Base-by-base conservation (phyloP, 1,140 invertebrate species). In the Agrypnia vestita region DNA sequence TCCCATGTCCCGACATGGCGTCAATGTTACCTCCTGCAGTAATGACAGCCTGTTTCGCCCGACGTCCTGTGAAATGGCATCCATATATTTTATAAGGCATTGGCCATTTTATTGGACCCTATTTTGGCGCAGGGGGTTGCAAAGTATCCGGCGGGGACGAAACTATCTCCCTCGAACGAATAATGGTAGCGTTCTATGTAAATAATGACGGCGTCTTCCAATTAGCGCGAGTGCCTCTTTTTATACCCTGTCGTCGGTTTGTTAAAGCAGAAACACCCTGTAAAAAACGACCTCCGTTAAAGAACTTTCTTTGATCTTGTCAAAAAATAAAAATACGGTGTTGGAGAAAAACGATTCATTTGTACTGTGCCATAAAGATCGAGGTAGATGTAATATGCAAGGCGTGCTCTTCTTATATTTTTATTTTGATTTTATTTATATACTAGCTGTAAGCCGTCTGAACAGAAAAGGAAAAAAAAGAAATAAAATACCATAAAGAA, bases 141-240 rank as follows among this genome's bases (percentile, higher is more conserved):
- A 35, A 35, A 35, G 21, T 8, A 59, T 64, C 61, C 6, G 35
- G 4, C 13, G 25, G 61, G 3, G 61, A 8, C 13, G 61, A 13
- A 64, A 64, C 51, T 35, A 44, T 46, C 71, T 43, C 43, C 43
- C 67, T 49, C 47, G 43, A 73, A 76, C 53, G 69, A 82, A 76
- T 82, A 82, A 82, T 82, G 80, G 72, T 19, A 82, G 25, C 80
- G 76, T 71, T 82, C 69, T 79, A 82, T 76, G 80, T 82, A 82
- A 82, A 82, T 82, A 82, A 82, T 82, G 80, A 82, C 74, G 67
- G 72, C 76, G 47, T 64, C 80, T 79, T 79, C 77, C 80, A 82
- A 82, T 82, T 82, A 82, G 73, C 74, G 74, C 64, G 77, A 82
- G 80, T 82, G 80, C 80, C 75, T 61, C 35, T 75, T 75, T 59